phyloP scores from a whole-genome alignment of 2,113 vertebrate species.

The Solenodon paradoxus region DNA sequence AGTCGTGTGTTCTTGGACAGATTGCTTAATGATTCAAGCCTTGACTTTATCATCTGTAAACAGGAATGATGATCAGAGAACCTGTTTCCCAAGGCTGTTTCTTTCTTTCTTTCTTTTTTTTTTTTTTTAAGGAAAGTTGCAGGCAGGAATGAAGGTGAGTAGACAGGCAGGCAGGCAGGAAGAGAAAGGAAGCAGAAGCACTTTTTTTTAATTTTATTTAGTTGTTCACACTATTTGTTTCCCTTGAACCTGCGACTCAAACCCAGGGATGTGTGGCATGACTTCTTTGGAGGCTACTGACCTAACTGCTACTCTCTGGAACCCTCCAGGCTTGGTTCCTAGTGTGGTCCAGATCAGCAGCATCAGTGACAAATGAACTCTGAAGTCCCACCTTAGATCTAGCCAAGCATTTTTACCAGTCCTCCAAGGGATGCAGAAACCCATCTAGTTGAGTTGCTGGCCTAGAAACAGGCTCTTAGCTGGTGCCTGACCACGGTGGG shows the following conservation, averaged over 20 bases:
- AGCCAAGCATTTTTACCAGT: neutral
- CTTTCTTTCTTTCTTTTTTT: too few relatives aligned
- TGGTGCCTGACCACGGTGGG: neutral
- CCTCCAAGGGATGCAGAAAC: neutral
- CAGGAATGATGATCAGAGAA: neutral
- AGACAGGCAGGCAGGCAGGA: too few relatives aligned
- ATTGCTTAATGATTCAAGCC: neutral
- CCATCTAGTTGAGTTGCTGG: neutral
- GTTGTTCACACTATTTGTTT: too few relatives aligned
- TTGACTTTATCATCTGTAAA: neutral
- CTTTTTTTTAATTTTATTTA: too few relatives aligned
- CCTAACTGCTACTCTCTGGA: too few relatives aligned
- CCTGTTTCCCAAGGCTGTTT: neutral
- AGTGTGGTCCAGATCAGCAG: neutral
- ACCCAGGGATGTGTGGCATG: too few relatives aligned
- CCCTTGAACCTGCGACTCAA: too few relatives aligned
- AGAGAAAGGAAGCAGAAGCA: too few relatives aligned
- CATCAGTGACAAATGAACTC: neutral
- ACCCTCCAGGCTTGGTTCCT: too few relatives aligned
- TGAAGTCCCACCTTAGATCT: neutral
- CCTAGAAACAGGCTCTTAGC: neutral
- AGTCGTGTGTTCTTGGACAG: neutral
- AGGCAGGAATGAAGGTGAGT: too few relatives aligned
- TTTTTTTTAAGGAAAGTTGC: too few relatives aligned
- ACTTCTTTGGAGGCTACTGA: too few relatives aligned